phyloP scores from a whole-genome alignment of 2,113 vertebrate genomes.

The Cololabis saira region DNA sequence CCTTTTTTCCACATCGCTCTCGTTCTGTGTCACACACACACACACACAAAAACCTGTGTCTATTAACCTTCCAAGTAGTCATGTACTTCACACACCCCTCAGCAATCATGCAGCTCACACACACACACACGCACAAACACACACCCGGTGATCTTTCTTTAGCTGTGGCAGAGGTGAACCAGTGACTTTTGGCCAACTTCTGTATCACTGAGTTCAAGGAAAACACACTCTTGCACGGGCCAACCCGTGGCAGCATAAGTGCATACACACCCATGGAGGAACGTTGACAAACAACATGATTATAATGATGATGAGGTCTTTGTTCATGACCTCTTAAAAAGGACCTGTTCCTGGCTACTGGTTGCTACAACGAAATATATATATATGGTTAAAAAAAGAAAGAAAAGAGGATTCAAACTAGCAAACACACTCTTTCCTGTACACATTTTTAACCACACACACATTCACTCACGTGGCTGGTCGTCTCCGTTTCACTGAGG shows the following conservation, averaged over 20 bases:
- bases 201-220: constrained; percentile 36
- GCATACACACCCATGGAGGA: constrained; percentile 55
- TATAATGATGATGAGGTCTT: constrained; percentile 59
- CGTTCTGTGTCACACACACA: neutral
- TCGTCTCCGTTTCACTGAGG: constrained; percentile 33
- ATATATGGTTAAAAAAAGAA: constrained; percentile 2
- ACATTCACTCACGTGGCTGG: constrained; percentile 43
- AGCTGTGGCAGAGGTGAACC: constrained; percentile 29
- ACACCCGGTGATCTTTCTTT: neutral
- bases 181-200: constrained; percentile 36
- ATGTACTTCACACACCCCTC: neutral
- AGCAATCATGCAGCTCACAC: too few relatives aligned
- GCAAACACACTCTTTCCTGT: constrained; percentile 7
- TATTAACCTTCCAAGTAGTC: constrained; percentile 19
- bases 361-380: constrained; percentile 16
- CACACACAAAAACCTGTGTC: neutral
- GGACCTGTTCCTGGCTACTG: constrained; percentile 57
- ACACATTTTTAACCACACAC: constrained; percentile 26
- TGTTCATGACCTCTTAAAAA: constrained; percentile 47
- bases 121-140: neutral
- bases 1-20: constrained; percentile 50
- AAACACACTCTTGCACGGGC: constrained; percentile 8
- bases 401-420: neutral
- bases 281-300: constrained; percentile 58
- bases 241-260: constrained; percentile 47